Conservation (phyloP, 1,140 invertebrate species). For the Sycophaga agraensis region DNA sequence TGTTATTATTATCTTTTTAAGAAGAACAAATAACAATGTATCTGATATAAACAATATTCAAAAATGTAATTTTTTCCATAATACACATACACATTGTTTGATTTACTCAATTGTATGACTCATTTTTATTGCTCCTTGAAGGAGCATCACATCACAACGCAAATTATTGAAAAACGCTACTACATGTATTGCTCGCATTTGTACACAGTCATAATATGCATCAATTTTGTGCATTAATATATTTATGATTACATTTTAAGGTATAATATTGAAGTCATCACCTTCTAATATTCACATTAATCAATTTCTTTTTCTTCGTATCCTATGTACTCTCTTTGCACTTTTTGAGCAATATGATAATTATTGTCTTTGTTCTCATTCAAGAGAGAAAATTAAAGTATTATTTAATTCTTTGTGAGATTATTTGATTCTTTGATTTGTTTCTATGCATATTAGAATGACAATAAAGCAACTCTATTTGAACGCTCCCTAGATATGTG, state of each 20-base stretch:
- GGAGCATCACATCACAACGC: not conserved
- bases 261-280: not conserved
- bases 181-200: slow-evolving; percentile 3
- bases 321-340: not conserved
- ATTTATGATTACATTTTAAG: not conserved
- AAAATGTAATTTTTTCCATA: not conserved
- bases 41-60: not conserved
- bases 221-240: not conserved
- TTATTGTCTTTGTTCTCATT: too few species aligned
- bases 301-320: not conserved
- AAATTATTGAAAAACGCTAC: slow-evolving; percentile 5
- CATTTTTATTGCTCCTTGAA: not conserved
- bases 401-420: too few species aligned
- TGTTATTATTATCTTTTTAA: not conserved
- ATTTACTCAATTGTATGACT: not conserved
- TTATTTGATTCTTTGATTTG: too few species aligned
- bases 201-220: slow-evolving; percentile 2
- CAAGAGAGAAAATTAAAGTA: too few species aligned
- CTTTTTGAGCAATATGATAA: not conserved
- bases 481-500: too few species aligned
- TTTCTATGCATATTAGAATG: too few species aligned
- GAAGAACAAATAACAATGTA: slow-evolving; percentile 3
- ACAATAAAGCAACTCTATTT: too few species aligned
- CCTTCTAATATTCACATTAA: not conserved
- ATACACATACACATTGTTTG: not conserved